Conservation (phyloP, 1,140 invertebrate species). For the Aphidius ervi region DNA sequence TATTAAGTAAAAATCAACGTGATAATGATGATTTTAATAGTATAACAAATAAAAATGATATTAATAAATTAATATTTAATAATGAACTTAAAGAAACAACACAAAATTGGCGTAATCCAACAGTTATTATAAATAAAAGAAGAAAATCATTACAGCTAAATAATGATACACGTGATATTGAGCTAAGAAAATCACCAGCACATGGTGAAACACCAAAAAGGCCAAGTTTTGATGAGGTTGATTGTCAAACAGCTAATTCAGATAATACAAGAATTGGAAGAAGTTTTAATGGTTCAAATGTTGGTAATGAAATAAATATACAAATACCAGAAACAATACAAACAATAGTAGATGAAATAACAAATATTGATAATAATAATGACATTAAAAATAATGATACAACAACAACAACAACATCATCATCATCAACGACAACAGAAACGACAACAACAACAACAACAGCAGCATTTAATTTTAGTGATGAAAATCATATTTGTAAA, state of each 20-base stretch:
- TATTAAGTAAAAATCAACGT: constrained; percentile 13
- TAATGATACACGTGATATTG: constrained; percentile 21
- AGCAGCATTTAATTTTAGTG: too few species aligned
- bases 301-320: background rate
- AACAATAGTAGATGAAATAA: background rate
- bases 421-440: too few species aligned
- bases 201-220: constrained; percentile 32
- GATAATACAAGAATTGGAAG: background rate
- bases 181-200: constrained; percentile 29
- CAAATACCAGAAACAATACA: background rate
- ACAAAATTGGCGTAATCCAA: constrained; percentile 14
- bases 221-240: constrained; percentile 25
- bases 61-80: background rate
- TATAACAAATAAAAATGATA: background rate
- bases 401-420: too few species aligned
- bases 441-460: too few species aligned
- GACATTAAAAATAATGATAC: constrained; percentile 1
- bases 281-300: too few species aligned
- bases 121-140: constrained; percentile 14
- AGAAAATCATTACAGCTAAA: constrained; percentile 19
- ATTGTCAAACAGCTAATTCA: constrained; percentile 17
- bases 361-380: constrained; percentile 1
- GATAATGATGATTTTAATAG: constrained; percentile 13
- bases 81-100: background rate
- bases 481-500: too few species aligned